A percentile compares a stretch with the other conserved stretches of the same genome.
phyloP scores from a whole-genome alignment of 2,888 invertebrate genomes.

The Aphodius granarius region DNA sequence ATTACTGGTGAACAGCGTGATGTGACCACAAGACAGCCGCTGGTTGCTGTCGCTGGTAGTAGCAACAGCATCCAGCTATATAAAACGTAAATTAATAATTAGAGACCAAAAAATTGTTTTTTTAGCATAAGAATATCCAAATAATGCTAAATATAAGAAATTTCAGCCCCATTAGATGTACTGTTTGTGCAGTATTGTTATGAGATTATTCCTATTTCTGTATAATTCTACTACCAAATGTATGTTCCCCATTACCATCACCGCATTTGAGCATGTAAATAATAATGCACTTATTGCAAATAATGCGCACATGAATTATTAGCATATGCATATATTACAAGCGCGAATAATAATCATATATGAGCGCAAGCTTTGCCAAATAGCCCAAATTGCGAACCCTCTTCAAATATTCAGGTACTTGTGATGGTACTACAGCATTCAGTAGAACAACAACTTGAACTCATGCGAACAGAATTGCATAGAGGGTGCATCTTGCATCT shows the following conservation, averaged over 20 bases:
- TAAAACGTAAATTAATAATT: too few relatives aligned
- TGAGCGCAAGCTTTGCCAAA: neutral
- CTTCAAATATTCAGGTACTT: neutral
- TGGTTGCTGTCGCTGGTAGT: too few relatives aligned
- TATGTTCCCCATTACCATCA: neutral
- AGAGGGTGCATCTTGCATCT: neutral
- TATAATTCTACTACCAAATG: too few relatives aligned
- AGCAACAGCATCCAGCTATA: too few relatives aligned
- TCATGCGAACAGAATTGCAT: neutral
- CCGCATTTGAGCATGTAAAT: neutral
- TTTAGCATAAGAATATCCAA: too few relatives aligned
- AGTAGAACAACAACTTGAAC: neutral
- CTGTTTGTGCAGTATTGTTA: too few relatives aligned
- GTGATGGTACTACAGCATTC: neutral
- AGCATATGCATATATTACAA: neutral
- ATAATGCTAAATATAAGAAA: too few relatives aligned
- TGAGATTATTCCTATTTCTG: too few relatives aligned
- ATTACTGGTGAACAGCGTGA: too few relatives aligned
- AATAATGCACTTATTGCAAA: neutral
- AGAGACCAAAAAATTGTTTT: too few relatives aligned
- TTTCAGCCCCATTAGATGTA: too few relatives aligned
- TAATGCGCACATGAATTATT: neutral
- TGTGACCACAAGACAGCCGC: too few relatives aligned
- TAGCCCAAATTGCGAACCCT: neutral
- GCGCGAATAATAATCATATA: neutral